Evolutionary conservation across 2,797 vertebrate species (phyloP).

Genomic region (Phaenicophaeus curvirostris): DNA sequence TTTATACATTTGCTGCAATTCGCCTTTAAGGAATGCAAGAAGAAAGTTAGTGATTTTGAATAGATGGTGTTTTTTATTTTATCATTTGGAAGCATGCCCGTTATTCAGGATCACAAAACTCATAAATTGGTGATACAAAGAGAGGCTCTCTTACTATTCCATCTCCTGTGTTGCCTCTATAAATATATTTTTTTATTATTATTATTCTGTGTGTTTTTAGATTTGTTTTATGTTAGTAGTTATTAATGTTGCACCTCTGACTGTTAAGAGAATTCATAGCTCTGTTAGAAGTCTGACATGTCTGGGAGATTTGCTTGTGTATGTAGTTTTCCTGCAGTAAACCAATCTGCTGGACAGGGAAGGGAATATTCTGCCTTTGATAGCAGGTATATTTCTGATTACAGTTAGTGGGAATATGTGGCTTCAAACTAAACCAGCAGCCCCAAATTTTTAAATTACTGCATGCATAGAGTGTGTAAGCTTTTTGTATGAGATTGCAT

Average conservation of each 20-base stretch:
- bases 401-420: constrained; percentile 5
- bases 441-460: neutral
- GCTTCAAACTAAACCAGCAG: neutral
- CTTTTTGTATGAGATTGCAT: neutral
- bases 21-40: neutral
- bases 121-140: neutral
- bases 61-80: constrained; percentile 26
- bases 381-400: neutral
- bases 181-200: constrained; percentile 66
- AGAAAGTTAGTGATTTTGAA: constrained; percentile 10
- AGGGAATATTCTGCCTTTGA: neutral
- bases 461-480: neutral
- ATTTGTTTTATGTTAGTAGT: constrained; percentile 59
- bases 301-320: constrained; percentile 37
- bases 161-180: neutral
- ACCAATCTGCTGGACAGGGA: constrained; percentile 36
- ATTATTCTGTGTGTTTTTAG: constrained; percentile 51
- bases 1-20: neutral
- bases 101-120: constrained; percentile 21
- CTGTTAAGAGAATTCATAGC: constrained; percentile 42
- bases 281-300: constrained; percentile 51
- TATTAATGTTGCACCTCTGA: constrained; percentile 52
- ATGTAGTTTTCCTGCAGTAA: constrained; percentile 43
- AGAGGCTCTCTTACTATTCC: constrained; percentile 40
- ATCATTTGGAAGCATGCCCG: neutral